Evolutionary conservation across 2,113 vertebrate species (phyloP).

Genomic region (Serilophus lunatus): DNA sequence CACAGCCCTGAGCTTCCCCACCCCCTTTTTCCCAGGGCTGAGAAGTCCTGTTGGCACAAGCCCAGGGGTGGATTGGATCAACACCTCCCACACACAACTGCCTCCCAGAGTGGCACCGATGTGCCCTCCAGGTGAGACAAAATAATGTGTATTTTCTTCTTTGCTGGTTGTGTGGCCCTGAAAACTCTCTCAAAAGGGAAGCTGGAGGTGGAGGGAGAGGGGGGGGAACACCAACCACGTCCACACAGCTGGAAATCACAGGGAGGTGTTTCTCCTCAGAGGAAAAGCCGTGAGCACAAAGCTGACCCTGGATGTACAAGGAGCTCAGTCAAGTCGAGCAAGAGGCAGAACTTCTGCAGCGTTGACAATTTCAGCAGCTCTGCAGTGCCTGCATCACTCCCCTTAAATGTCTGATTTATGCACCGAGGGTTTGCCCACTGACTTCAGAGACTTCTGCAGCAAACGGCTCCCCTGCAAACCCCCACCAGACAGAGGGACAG

Average conservation of each 20-base stretch:
- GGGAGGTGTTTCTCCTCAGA: neutral
- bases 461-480: rapidly evolving
- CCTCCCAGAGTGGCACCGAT: neutral
- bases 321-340: neutral
- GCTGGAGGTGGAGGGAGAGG: too few species aligned
- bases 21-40: neutral
- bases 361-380: neutral
- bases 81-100: neutral
- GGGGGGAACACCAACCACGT: neutral
- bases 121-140: neutral
- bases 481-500: neutral
- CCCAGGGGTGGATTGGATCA: neutral
- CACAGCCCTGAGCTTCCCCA: neutral
- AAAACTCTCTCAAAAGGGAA: neutral
- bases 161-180: neutral
- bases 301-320: neutral
- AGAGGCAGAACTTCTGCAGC: neutral
- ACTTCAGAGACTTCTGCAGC: neutral
- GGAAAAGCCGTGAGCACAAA: neutral
- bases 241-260: neutral
- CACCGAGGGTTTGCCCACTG: neutral
- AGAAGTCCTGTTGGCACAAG: neutral
- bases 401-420: neutral
- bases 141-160: neutral
- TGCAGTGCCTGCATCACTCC: neutral